phyloP scores from a whole-genome alignment of 2,888 invertebrate species.

The Teleogryllus oceanicus region DNA sequence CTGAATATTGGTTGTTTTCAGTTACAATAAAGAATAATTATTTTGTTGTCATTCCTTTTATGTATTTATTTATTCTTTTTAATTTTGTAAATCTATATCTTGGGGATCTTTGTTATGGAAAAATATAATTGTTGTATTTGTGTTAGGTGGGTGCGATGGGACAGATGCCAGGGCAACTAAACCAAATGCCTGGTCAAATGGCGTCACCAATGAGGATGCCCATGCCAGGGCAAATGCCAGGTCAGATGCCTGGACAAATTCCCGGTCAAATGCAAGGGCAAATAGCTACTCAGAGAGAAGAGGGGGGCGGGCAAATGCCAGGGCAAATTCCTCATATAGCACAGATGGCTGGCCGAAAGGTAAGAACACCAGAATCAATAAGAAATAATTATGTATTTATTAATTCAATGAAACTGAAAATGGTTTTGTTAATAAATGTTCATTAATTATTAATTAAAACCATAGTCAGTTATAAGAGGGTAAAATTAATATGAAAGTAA shows the following conservation, averaged over 20 bases:
- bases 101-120: not conserved
- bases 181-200: constrained; percentile 47
- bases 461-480: too few species aligned
- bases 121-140: not conserved
- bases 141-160: constrained; percentile 40
- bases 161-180: constrained; percentile 40
- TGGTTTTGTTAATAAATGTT: too few species aligned
- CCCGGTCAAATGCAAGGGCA: constrained; percentile 41
- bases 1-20: too few species aligned
- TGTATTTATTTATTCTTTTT: too few species aligned
- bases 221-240: constrained; percentile 38
- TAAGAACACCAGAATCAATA: too few species aligned
- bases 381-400: too few species aligned
- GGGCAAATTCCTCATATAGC: constrained; percentile 42
- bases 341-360: constrained; percentile 40
- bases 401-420: too few species aligned
- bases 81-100: not conserved
- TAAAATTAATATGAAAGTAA: too few species aligned
- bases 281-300: constrained; percentile 47
- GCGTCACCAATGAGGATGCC: constrained; percentile 44
- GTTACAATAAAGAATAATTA: too few species aligned
- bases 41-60: too few species aligned
- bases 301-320: too few species aligned
- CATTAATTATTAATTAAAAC: too few species aligned
- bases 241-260: constrained; percentile 52